Evolutionary conservation across 2,888 invertebrate species (phyloP).

Genomic region (Aromia moschata): DNA sequence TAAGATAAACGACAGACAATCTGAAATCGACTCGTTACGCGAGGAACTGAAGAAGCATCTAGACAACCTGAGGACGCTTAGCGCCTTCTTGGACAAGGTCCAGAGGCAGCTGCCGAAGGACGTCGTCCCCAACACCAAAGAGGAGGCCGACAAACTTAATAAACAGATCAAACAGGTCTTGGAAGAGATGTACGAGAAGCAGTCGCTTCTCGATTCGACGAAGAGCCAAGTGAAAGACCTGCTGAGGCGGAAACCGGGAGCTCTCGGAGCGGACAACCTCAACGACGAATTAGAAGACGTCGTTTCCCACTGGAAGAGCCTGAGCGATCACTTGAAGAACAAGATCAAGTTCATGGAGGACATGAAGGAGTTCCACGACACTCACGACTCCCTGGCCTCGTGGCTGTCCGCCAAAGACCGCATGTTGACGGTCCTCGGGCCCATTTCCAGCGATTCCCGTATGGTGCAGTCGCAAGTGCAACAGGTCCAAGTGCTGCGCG

Average conservation of each 20-base stretch:
- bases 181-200: constrained; percentile 93
- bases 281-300: constrained; percentile 86
- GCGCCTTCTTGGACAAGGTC: constrained; percentile 87
- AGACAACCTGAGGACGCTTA: constrained; percentile 82
- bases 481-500: constrained; percentile 92
- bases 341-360: constrained; percentile 82
- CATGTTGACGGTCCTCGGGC: constrained; percentile 94
- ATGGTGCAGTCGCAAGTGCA: constrained; percentile 97
- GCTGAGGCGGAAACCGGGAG: constrained; percentile 83
- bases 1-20: constrained; percentile 85
- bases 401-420: constrained; percentile 95
- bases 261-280: constrained; percentile 84
- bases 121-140: constrained; percentile 79
- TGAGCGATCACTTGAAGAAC: constrained; percentile 82
- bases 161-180: constrained; percentile 82
- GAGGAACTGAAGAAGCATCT: constrained; percentile 88
- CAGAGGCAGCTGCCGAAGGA: constrained; percentile 89
- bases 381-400: constrained; percentile 81
- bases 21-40: constrained; percentile 82
- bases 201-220: constrained; percentile 88
- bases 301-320: constrained; percentile 83
- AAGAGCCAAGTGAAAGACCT: constrained; percentile 89
- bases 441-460: constrained; percentile 94
- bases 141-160: constrained; percentile 90
- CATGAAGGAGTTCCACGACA: constrained; percentile 91